These are phyloP conservation scores for Triops cancriformis DNA, from an alignment of 1,140 invertebrate species.

Conservation along the genomic window DNA sequence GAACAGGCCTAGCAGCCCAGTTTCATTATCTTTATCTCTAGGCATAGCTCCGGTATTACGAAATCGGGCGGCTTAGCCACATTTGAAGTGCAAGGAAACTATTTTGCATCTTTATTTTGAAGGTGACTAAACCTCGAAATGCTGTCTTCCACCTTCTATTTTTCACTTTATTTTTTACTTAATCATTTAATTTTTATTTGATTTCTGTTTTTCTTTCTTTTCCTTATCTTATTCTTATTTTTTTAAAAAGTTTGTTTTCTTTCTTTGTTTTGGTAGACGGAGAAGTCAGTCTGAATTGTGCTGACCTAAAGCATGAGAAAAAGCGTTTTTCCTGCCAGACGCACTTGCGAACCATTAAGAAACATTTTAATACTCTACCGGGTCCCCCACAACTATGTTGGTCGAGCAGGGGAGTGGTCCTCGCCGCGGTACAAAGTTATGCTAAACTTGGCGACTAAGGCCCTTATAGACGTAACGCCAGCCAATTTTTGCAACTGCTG, in stretches of 20 bases:
- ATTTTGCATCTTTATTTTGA: too few species aligned
- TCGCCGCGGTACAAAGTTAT: not conserved
- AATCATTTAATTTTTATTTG: too few species aligned
- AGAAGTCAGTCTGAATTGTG: not conserved
- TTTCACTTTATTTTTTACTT: too few species aligned
- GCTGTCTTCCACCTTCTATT: too few species aligned
- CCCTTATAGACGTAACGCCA: not conserved
- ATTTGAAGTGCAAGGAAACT: too few species aligned
- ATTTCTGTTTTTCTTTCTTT: not conserved
- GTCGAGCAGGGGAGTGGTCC: not conserved
- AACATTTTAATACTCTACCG: not conserved
- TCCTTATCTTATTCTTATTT: not conserved
- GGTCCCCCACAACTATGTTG: not conserved
- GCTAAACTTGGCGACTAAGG: not conserved
- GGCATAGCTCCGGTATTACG: too few species aligned
- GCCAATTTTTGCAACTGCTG: not conserved
- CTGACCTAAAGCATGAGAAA: not conserved
- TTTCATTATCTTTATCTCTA: too few species aligned
- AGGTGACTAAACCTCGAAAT: too few species aligned
- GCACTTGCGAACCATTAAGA: not conserved
- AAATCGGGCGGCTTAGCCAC: too few species aligned
- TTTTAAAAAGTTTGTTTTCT: not conserved
- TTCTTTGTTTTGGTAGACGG: not conserved
- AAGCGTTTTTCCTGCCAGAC: slow-evolving; percentile 13
- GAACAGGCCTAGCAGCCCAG: not conserved